phyloP scores from a whole-genome alignment of 2,888 invertebrate genomes.

The Napeogenes inachia region DNA sequence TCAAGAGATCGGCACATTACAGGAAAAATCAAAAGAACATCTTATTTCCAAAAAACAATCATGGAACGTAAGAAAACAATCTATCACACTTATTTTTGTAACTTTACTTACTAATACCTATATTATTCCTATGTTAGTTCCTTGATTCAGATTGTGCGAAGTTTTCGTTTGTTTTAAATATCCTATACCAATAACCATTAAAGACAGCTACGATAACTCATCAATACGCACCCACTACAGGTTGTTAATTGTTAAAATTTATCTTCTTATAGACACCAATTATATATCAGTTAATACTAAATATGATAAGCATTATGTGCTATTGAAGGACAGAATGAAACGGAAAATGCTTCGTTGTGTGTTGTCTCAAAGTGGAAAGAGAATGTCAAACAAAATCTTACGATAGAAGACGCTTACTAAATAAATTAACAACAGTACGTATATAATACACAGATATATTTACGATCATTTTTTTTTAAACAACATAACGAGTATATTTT shows the following conservation, averaged over 20 bases:
- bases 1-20: slow-evolving; percentile 19
- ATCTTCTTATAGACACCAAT: slow-evolving; percentile 71
- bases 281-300: slow-evolving; percentile 50
- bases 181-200: slow-evolving; percentile 47
- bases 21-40: slow-evolving; percentile 13
- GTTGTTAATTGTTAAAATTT: slow-evolving; percentile 46
- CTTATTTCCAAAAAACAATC: slow-evolving; percentile 23
- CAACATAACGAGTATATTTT: slow-evolving; percentile 74
- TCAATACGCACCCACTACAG: slow-evolving; percentile 55
- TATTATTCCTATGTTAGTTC: slow-evolving; percentile 66
- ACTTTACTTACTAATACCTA: slow-evolving; percentile 44
- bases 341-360: slow-evolving; percentile 61
- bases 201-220: slow-evolving; percentile 66
- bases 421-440: slow-evolving; percentile 70
- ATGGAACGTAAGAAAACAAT: slow-evolving; percentile 35
- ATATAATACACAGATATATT: slow-evolving; percentile 64
- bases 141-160: slow-evolving; percentile 74
- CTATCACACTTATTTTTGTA: slow-evolving; percentile 44
- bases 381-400: slow-evolving; percentile 37
- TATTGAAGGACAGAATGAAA: slow-evolving; percentile 43
- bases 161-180: slow-evolving; percentile 61
- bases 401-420: slow-evolving; percentile 65
- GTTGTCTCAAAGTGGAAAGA: slow-evolving; percentile 42
- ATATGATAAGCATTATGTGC: slow-evolving; percentile 53
- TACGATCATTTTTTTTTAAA: slow-evolving; percentile 63